Evolutionary conservation across 2,888 invertebrate species (phyloP).

Genomic region (Diadegma fenestrale): DNA sequence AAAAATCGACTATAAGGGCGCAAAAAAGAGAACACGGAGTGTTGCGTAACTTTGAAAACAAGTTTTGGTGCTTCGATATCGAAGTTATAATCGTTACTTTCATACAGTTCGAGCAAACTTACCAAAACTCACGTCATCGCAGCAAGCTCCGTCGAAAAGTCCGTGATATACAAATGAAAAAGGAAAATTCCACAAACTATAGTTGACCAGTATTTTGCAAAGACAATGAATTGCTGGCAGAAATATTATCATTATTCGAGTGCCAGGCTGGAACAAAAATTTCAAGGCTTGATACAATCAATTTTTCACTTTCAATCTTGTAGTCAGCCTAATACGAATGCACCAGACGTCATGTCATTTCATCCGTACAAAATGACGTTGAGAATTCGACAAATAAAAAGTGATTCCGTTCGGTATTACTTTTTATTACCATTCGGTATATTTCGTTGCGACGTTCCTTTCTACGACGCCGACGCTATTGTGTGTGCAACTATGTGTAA

Average conservation of each 20-base stretch:
- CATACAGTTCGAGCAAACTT: conserved; percentile 30
- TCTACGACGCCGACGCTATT: conserved; percentile 32
- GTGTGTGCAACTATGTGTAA: conserved; percentile 55
- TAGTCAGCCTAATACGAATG: background rate
- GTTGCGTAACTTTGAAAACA: conserved; percentile 55
- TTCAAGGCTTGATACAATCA: background rate
- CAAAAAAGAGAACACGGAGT: conserved; percentile 31
- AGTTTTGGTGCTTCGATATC: conserved; percentile 63
- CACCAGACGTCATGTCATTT: background rate
- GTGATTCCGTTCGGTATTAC: conserved; percentile 19
- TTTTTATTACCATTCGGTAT: conserved; percentile 13
- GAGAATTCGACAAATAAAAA: background rate
- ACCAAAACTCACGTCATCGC: conserved; percentile 16
- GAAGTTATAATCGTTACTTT: conserved; percentile 67
- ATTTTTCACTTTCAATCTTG: background rate
- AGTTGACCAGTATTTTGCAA: background rate
- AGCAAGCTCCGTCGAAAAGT: conserved; percentile 9
- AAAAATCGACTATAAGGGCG: conserved; percentile 41
- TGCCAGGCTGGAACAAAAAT: background rate
- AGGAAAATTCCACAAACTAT: background rate
- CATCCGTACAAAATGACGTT: background rate
- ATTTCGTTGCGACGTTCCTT: conserved; percentile 46
- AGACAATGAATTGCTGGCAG: background rate
- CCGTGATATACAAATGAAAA: background rate
- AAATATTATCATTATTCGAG: background rate